phyloP scores from a whole-genome alignment of 2,113 vertebrate genomes.

The Phyllostomus hastatus region DNA sequence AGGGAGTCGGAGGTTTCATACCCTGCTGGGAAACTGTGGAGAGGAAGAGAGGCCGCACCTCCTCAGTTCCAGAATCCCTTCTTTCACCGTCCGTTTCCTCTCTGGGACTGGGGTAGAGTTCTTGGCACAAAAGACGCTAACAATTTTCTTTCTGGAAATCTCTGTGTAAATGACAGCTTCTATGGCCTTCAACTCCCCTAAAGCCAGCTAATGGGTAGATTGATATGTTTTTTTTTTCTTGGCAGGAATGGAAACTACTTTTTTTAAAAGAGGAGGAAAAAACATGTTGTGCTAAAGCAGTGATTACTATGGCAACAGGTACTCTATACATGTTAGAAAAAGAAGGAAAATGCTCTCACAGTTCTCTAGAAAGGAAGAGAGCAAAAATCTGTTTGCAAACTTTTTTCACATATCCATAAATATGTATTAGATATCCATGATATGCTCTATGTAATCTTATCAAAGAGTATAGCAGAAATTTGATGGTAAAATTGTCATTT shows the following conservation, averaged over 20 bases:
- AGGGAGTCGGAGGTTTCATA: not conserved
- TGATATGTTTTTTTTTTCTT: constrained; percentile 55
- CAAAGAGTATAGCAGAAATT: not conserved
- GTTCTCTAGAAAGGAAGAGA: constrained; percentile 8
- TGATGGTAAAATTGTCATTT: not conserved
- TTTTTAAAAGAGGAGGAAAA: constrained; percentile 46
- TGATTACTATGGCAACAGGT: constrained; percentile 56
- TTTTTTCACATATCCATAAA: not conserved
- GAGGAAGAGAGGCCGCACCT: not conserved
- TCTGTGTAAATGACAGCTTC: constrained; percentile 16
- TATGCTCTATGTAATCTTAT: not conserved
- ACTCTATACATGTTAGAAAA: constrained; percentile 38
- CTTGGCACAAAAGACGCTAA: constrained; percentile 17
- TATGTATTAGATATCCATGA: not conserved
- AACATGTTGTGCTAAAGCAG: constrained; percentile 62
- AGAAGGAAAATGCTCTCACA: not conserved
- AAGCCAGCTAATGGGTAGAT: constrained; percentile 49
- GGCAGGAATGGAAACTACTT: constrained; percentile 50
- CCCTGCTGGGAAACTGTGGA: not conserved
- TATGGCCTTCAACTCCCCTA: constrained; percentile 41
- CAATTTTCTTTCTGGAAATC: constrained; percentile 33
- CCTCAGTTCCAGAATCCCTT: not conserved
- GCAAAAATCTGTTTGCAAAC: not conserved
- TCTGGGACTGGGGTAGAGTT: not conserved
- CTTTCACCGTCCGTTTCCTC: not conserved